phyloP scores from a whole-genome alignment of 2,113 vertebrate species.

The Thalassarche chlororhynchos region DNA sequence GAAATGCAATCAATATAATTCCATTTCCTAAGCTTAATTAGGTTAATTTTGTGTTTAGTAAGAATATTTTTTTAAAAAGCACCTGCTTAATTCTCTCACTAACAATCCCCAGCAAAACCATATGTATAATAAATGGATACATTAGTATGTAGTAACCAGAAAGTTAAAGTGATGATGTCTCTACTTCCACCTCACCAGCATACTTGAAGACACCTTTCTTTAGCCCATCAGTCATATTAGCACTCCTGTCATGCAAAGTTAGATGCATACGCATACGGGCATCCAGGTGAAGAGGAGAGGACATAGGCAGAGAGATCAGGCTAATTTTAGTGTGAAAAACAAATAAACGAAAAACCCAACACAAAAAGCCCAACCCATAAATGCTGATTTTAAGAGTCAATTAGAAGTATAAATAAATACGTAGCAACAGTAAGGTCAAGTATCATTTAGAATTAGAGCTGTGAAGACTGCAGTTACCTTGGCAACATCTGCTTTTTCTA shows the following conservation, averaged over 20 bases:
- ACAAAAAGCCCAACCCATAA: background rate
- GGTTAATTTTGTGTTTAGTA: background rate
- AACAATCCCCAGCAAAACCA: background rate
- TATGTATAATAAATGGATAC: accelerated
- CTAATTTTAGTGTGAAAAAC: background rate
- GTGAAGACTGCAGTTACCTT: background rate
- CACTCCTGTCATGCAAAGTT: background rate
- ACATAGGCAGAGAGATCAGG: background rate
- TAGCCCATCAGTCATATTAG: background rate
- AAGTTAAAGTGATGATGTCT: background rate
- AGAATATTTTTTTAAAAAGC: background rate
- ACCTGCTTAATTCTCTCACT: background rate
- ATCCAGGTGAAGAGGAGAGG: background rate
- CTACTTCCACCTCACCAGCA: background rate
- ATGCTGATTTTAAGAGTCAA: background rate
- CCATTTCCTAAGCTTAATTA: background rate
- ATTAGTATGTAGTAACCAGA: background rate
- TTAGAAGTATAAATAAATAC: background rate
- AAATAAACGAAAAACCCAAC: background rate
- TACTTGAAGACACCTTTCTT: background rate
- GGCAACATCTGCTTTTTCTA: background rate
- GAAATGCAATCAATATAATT: background rate
- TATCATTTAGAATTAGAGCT: background rate
- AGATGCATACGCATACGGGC: accelerated
- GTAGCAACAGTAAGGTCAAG: background rate